A percentile compares a stretch with the other conserved stretches of the same genome.
Conservation (phyloP, 2,888 invertebrate genomes). For the Xestobium rufovillosum region DNA sequence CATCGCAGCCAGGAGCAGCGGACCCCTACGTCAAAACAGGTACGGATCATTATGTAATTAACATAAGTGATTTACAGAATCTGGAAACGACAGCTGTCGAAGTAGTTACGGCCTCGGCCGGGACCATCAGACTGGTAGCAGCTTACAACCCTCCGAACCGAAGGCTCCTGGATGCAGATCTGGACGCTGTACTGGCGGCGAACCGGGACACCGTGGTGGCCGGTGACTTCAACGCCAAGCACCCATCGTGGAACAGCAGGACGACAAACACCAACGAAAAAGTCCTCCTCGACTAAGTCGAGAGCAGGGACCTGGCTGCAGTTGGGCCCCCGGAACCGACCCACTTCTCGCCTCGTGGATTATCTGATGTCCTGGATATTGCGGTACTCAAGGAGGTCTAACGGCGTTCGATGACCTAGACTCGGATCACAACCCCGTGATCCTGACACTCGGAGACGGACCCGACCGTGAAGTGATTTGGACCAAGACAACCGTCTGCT, state of each 20-base stretch:
- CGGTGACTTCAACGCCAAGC: slow-evolving; percentile 15
- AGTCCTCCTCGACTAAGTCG: not conserved
- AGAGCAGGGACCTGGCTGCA: too few species aligned
- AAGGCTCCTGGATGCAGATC: slow-evolving; percentile 5
- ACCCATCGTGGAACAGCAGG: slow-evolving; percentile 10
- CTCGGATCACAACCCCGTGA: not conserved
- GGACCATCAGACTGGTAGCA: slow-evolving; percentile 5
- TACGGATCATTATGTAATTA: too few species aligned
- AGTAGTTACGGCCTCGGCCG: too few species aligned
- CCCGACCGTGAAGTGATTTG: not conserved
- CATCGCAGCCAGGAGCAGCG: too few species aligned
- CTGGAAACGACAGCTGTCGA: too few species aligned
- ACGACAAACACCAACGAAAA: slow-evolving; percentile 4
- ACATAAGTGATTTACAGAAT: too few species aligned
- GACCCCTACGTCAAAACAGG: too few species aligned
- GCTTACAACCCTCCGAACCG: slow-evolving; percentile 9
- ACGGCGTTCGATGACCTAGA: not conserved
- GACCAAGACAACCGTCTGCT: too few species aligned
- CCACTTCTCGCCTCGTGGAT: not conserved
- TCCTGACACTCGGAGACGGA: not conserved
- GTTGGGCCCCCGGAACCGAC: not conserved
- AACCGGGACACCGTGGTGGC: slow-evolving; percentile 7
- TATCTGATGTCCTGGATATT: slow-evolving; percentile 1
- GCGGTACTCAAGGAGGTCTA: not conserved
- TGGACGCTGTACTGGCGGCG: not conserved